phyloP scores from a whole-genome alignment of 2,797 vertebrate genomes.

The Paedocypris micromegethes region DNA sequence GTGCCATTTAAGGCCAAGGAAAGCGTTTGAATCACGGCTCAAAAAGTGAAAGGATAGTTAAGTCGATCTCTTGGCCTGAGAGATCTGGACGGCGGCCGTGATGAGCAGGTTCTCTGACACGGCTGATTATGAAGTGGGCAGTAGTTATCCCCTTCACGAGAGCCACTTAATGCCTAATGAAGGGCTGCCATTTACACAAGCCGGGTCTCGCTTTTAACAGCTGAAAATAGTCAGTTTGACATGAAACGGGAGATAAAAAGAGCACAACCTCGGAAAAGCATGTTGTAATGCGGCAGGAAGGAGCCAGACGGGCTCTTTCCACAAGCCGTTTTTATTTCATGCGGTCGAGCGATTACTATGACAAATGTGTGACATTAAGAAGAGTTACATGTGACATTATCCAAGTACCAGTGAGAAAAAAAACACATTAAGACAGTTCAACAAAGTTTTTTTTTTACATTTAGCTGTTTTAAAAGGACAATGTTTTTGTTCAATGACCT shows the following conservation, averaged over 20 bases:
- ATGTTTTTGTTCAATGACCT: no score
- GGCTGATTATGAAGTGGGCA: slow-evolving; percentile 51
- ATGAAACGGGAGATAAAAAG: slow-evolving; percentile 27
- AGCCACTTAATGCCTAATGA: slow-evolving; percentile 45
- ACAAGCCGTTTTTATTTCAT: slow-evolving; percentile 9
- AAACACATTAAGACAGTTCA: background rate
- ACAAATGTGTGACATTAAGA: slow-evolving; percentile 23
- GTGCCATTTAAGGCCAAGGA: slow-evolving; percentile 16
- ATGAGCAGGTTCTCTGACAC: slow-evolving; percentile 45
- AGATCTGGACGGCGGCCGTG: slow-evolving; percentile 34
- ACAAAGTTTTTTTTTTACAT: no score
- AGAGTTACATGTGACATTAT: background rate
- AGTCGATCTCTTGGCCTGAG: slow-evolving; percentile 28
- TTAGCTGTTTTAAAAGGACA: no score
- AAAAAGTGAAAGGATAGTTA: slow-evolving; percentile 21
- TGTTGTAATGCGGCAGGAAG: slow-evolving; percentile 15
- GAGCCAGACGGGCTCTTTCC: slow-evolving; percentile 23
- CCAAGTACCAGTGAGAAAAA: slow-evolving; percentile 10
- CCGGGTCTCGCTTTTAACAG: slow-evolving; percentile 39
- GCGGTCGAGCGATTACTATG: slow-evolving; percentile 8
- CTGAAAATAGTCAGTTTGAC: slow-evolving; percentile 39
- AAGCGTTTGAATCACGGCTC: slow-evolving; percentile 14
- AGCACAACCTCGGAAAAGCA: slow-evolving; percentile 16
- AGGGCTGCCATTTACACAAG: slow-evolving; percentile 44
- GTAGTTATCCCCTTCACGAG: slow-evolving; percentile 43